Conservation (phyloP, 2,888 invertebrate genomes). For the Proisotoma minuta region DNA sequence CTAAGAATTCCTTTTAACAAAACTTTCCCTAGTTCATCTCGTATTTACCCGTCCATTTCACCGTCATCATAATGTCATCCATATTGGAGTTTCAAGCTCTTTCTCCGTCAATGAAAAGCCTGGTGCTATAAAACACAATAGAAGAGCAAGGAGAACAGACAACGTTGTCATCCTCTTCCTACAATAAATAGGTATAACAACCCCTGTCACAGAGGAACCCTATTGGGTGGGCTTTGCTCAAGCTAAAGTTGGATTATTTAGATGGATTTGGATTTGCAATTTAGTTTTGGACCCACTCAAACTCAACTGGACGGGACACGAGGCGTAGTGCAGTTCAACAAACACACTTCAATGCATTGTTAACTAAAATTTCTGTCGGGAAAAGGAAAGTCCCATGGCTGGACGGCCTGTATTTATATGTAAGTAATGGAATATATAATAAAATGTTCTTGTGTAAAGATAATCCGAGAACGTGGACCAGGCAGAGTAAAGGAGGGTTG, state of each 20-base stretch:
- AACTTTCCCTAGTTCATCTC: conserved; percentile 10
- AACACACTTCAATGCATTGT: neutral
- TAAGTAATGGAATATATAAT: no score
- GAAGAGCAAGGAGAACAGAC: neutral
- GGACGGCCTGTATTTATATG: no score
- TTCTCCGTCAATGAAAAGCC: neutral
- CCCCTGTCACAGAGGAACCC: neutral
- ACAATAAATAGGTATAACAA: neutral
- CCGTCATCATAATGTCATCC: conserved; percentile 20
- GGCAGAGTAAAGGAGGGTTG: no score
- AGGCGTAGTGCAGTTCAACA: neutral
- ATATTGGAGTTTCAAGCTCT: neutral
- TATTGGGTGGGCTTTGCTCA: neutral
- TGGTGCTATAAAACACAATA: neutral
- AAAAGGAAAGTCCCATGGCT: no score
- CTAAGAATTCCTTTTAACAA: conserved; percentile 33
- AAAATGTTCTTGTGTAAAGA: no score
- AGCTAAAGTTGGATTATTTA: neutral
- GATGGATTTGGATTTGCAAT: neutral
- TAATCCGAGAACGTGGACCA: no score
- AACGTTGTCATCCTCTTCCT: neutral
- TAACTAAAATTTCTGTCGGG: no score
- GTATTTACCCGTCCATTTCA: conserved; percentile 15
- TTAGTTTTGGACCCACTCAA: neutral
- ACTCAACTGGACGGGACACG: neutral